These are phyloP conservation scores for Chlorops oryzae DNA, from an alignment of 1,140 invertebrate species.

Conservation along the genomic window DNA sequence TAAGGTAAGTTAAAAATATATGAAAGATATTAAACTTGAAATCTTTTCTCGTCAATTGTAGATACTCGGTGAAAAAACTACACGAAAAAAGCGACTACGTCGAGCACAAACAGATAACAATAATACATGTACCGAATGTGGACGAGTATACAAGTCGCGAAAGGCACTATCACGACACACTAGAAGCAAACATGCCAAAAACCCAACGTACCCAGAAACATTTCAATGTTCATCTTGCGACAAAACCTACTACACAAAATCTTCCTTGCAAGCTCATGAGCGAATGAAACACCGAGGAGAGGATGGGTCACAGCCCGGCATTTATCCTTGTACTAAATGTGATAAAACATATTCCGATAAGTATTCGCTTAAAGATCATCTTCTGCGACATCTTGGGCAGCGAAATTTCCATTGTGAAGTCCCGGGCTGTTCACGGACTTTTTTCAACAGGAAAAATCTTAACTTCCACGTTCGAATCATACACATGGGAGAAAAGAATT, in stretches of 20 bases:
- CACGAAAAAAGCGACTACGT: no score
- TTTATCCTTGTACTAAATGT: conserved; percentile 21
- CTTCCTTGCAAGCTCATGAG: conserved; percentile 28
- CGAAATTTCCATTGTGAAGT: conserved; percentile 30
- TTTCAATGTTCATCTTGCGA: conserved; percentile 33
- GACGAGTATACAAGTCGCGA: no score
- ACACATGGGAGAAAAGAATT: conserved; percentile 40
- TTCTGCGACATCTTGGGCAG: conserved; percentile 30
- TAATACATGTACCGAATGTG: no score
- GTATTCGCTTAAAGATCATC: conserved; percentile 32
- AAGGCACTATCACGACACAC: no score
- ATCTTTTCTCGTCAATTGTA: background rate
- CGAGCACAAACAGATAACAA: no score
- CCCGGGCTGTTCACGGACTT: conserved; percentile 32
- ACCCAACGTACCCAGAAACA: background rate
- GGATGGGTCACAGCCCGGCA: no score
- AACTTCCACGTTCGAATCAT: conserved; percentile 32
- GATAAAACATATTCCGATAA: conserved; percentile 32
- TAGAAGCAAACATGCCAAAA: no score
- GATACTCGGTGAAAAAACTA: no score
- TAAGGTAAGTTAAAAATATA: background rate
- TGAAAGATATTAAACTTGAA: no score
- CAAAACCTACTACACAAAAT: conserved; percentile 27
- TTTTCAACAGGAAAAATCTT: conserved; percentile 32
- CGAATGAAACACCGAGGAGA: conserved; percentile 22